These are phyloP conservation scores for Eonycteris spelaea DNA, from an alignment of 2,113 vertebrate species.

Conservation along the genomic window DNA sequence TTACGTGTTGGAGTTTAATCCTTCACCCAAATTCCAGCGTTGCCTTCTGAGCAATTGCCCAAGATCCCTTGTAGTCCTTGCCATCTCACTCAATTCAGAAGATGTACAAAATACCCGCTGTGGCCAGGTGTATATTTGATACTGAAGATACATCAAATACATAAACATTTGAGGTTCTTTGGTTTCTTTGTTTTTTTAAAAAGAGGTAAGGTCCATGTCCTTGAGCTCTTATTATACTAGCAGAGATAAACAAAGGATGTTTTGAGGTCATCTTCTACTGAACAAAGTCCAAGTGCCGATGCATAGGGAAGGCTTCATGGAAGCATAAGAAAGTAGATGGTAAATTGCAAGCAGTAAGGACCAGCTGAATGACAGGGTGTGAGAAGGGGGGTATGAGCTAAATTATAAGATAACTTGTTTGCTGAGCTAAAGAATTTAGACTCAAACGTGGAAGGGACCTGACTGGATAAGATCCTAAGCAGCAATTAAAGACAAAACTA, in stretches of 20 bases:
- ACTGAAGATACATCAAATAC: not conserved
- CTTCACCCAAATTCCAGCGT: not conserved
- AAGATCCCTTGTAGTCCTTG: not conserved
- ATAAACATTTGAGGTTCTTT: too few relatives aligned
- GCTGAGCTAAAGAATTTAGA: not conserved
- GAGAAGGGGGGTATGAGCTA: not conserved
- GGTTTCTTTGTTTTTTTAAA: too few relatives aligned
- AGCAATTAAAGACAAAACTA: not conserved
- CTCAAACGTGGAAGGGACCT: not conserved
- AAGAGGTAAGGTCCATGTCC: not conserved
- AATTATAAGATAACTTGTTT: not conserved
- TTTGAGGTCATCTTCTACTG: not conserved
- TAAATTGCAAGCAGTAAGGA: not conserved
- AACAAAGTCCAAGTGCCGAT: not conserved
- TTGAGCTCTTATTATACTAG: not conserved
- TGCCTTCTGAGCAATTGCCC: not conserved
- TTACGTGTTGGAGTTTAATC: not conserved
- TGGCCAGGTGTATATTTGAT: not conserved
- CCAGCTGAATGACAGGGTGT: not conserved
- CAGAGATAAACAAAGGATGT: not conserved
- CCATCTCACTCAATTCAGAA: not conserved
- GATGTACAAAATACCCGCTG: not conserved
- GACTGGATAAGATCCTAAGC: not conserved
- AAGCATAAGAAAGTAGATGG: not conserved
- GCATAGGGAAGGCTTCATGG: not conserved